Percentiles rank a stretch among this genome's conserved stretches.
Conservation (phyloP, 2,113 vertebrate genomes). For the Vulpes vulpes region DNA sequence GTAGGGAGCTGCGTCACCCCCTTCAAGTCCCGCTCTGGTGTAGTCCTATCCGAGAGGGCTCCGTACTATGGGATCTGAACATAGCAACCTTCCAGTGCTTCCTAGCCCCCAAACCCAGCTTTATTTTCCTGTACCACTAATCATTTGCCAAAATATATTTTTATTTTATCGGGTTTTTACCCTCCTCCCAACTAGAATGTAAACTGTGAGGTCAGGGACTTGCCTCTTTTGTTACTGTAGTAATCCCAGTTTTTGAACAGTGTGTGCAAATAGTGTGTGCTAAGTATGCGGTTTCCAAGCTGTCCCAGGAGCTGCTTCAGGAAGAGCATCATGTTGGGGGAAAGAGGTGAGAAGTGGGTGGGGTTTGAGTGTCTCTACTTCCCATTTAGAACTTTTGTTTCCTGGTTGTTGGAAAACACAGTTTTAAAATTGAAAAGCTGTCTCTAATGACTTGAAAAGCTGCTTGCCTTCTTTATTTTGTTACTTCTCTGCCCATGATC, state of each 20-base stretch:
- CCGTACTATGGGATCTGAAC: accelerated
- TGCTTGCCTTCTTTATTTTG: not conserved
- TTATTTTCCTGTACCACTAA: not conserved
- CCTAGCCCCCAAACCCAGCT: no score
- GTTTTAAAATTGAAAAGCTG: not conserved
- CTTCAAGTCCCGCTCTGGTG: not conserved
- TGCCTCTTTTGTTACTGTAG: not conserved
- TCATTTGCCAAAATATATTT: not conserved
- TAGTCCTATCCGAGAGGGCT: not conserved
- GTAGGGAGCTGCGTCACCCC: not conserved
- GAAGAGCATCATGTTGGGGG: not conserved
- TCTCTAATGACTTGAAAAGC: not conserved
- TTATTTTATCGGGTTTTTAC: not conserved
- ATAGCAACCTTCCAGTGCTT: not conserved
- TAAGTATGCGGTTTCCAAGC: not conserved
- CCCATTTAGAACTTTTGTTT: constrained; percentile 5
- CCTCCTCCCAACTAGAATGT: not conserved
- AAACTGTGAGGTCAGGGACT: not conserved
- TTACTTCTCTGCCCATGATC: not conserved
- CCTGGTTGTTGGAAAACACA: not conserved
- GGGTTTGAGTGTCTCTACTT: not conserved
- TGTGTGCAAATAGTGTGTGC: not conserved
- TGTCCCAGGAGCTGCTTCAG: not conserved
- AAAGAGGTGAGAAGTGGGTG: not conserved
- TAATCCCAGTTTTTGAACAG: not conserved